These are phyloP conservation scores for Epinotia brunnichana DNA, from an alignment of 2,888 invertebrate species.

Conservation along the genomic window DNA sequence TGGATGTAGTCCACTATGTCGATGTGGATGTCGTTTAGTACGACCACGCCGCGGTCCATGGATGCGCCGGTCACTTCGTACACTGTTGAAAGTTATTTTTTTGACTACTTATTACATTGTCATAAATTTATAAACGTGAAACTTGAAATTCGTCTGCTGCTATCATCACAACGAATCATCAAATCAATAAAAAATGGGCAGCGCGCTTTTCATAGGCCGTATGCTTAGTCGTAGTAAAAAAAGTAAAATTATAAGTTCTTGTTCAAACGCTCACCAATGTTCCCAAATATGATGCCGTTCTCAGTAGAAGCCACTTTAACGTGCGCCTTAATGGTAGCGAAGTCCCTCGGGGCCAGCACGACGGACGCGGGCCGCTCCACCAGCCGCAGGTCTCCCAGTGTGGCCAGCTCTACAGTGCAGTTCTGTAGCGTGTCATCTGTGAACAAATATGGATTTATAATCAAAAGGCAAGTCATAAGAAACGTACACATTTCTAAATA, in stretches of 20 bases:
- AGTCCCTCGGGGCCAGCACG: constrained; percentile 98
- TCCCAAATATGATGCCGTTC: constrained; percentile 99
- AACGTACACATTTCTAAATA: no score
- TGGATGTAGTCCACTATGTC: constrained; percentile 99
- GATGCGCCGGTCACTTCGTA: constrained; percentile 97
- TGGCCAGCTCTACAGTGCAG: constrained; percentile 98
- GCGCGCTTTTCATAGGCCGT: no score
- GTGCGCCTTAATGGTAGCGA: constrained; percentile 98
- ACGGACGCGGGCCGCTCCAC: constrained; percentile 98
- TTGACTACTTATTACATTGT: no score
- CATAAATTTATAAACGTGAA: no score
- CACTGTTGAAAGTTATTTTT: no score
- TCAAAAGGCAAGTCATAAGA: not conserved
- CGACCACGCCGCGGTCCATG: constrained; percentile 97
- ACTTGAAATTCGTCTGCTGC: no score
- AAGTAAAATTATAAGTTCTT: not conserved
- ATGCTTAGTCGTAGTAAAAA: no score
- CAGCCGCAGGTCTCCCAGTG: constrained; percentile 97
- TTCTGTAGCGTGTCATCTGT: constrained; percentile 97
- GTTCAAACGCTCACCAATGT: constrained; percentile 88
- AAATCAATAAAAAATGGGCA: no score
- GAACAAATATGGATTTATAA: not conserved
- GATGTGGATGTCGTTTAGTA: constrained; percentile 99
- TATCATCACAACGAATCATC: no score
- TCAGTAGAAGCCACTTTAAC: constrained; percentile 99